These are phyloP conservation scores for Drosophila guanche DNA, from an alignment of 1,140 invertebrate genomes.

Conservation along the genomic window DNA sequence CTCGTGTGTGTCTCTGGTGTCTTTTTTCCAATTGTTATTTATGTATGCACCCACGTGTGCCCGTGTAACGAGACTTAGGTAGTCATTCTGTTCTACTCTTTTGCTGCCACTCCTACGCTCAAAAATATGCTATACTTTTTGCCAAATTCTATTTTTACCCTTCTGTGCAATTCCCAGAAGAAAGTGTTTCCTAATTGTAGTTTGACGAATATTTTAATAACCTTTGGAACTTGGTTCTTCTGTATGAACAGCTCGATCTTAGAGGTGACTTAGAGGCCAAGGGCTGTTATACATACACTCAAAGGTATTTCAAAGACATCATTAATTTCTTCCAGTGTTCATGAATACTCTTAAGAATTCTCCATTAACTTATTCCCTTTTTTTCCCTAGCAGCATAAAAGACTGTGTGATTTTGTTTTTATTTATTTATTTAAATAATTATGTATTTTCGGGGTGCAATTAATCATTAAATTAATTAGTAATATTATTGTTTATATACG, in stretches of 20 bases:
- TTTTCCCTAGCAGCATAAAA: neutral
- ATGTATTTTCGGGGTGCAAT: constrained; percentile 82
- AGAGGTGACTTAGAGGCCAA: no score
- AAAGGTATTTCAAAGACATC: no score
- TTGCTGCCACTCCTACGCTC: constrained; percentile 11
- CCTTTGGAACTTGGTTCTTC: no score
- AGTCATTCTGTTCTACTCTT: neutral
- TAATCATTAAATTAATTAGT: constrained; percentile 83
- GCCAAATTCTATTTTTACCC: constrained; percentile 38
- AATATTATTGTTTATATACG: constrained; percentile 83
- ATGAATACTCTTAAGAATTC: no score
- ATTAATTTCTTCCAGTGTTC: no score
- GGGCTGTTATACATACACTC: no score
- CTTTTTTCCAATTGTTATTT: constrained; percentile 65
- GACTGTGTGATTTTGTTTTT: constrained; percentile 54
- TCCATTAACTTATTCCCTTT: no score
- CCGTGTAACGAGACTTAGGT: neutral
- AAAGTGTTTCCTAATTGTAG: no score
- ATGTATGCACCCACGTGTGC: constrained; percentile 65
- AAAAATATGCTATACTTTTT: constrained; percentile 44
- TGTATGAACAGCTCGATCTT: no score
- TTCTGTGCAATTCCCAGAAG: no score
- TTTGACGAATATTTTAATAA: neutral
- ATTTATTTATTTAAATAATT: constrained; percentile 83
- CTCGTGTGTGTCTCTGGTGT: constrained; percentile 15